Evolutionary conservation across 2,113 vertebrate species (phyloP), one percentile per base, ranked within the genome.

Genomic region (Varanus komodoensis): DNA sequence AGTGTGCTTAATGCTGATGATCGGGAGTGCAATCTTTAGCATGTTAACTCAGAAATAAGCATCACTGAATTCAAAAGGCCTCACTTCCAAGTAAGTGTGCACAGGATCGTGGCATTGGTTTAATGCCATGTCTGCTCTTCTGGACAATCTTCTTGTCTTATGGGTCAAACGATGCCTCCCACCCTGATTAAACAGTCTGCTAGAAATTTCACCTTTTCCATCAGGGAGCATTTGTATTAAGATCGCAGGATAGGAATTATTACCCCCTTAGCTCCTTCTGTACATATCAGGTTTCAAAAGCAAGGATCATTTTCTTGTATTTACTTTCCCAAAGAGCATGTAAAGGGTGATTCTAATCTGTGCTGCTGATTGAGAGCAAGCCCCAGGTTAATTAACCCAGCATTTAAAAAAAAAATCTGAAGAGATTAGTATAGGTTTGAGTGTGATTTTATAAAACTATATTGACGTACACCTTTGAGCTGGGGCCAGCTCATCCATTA

Each of bases 261-360:
- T 82, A 38, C 23, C 64, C 27, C 50, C n/a, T 82, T 89, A 27
- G 68, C 87, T 88, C n/a, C 67, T 25, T 19, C 6, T 71, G 68
- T 88, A 68, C 75, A 50, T 61, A n/a, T 78, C 77, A 82, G 79
- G 23, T 54, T 57, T 17, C 3, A 82, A 71, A 57, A 82, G 50
- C 48, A 11, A 19, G 29, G 12, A 82, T 81, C 11, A 29, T 34
- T 81, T 71, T 71, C 12, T 50, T 50, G 48, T 57, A 81, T 74
- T 89, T 82, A 44, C 69, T 89, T 89, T 82, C 79, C 87, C 68
- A 71, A 57, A 74, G 80, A 82, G 68, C 50, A 74, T 89, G 67
- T 69, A 89, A 89, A 73, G 4, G 68, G n/a, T 73, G 87, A 82
- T 89, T 82, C 34, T 74, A 74, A 82, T 82, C 79, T 74, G 79